phyloP scores from a whole-genome alignment of 2,888 invertebrate genomes.

The Girardia tigrina region DNA sequence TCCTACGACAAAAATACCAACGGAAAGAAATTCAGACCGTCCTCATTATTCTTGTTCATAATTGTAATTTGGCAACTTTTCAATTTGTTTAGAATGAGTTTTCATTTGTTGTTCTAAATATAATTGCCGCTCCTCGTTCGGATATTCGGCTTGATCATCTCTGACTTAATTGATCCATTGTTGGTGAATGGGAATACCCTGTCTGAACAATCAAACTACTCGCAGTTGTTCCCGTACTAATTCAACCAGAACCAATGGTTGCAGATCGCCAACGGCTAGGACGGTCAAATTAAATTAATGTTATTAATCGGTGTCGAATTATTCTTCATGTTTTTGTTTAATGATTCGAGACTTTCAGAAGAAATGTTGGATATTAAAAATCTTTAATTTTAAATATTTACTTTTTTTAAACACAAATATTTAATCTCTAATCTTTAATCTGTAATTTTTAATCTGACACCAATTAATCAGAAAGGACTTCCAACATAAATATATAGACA shows the following conservation, averaged over 20 bases:
- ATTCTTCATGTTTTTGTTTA: background rate
- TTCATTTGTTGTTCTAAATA: conserved; percentile 10
- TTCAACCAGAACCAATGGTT: background rate
- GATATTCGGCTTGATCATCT: background rate
- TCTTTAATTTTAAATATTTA: too few relatives aligned
- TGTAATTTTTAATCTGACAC: too few relatives aligned
- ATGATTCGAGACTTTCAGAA: conserved; percentile 6
- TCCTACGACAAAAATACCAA: too few relatives aligned
- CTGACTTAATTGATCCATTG: background rate
- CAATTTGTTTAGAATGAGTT: background rate
- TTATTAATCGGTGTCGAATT: background rate
- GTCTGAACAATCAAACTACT: conserved; percentile 5
- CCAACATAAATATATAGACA: too few relatives aligned
- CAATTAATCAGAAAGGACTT: too few relatives aligned
- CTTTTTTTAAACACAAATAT: too few relatives aligned
- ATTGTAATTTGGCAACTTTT: background rate
- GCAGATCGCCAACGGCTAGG: background rate
- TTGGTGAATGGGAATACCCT: background rate
- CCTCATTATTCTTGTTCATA: conserved; percentile 9
- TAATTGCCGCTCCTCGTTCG: background rate
- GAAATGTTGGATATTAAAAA: too few relatives aligned
- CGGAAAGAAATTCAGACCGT: too few relatives aligned
- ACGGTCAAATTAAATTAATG: background rate
- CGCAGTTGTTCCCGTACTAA: conserved; percentile 3
- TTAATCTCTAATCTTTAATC: too few relatives aligned